phyloP scores from a whole-genome alignment of 2,113 vertebrate genomes.

The Hypomesus transpacificus region DNA sequence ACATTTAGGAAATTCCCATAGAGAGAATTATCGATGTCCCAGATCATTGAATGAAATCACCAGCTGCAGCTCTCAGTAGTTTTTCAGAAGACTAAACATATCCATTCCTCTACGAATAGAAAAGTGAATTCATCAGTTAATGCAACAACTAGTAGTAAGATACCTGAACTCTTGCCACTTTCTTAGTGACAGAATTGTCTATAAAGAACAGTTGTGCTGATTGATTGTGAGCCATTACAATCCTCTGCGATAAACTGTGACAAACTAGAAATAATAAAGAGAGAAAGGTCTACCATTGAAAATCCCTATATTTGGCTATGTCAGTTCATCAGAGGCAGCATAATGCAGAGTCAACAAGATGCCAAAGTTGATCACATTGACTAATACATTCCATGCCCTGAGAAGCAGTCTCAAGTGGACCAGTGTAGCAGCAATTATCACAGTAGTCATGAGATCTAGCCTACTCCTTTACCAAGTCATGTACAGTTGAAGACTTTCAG shows the following conservation, averaged over 20 bases:
- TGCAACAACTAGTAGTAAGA: conserved; percentile 8
- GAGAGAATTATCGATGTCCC: conserved; percentile 54
- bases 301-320: no score
- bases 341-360: no score
- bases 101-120: conserved; percentile 52
- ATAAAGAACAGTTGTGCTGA: no score
- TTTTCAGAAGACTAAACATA: conserved; percentile 2
- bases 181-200: not conserved
- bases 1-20: conserved; percentile 32
- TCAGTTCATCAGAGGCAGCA: no score
- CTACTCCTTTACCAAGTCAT: not conserved
- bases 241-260: no score
- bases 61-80: conserved; percentile 44
- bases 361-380: no score
- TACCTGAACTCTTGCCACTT: not conserved
- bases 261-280: no score
- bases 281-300: no score
- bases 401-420: no score
- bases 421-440: no score
- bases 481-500: conserved; percentile 2
- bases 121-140: conserved; percentile 48
- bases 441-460: not conserved
- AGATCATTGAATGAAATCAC: conserved; percentile 66
- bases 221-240: no score
- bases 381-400: no score